Base-by-base conservation (phyloP, 2,888 invertebrate genomes). In the Aelia acuminata region DNA sequence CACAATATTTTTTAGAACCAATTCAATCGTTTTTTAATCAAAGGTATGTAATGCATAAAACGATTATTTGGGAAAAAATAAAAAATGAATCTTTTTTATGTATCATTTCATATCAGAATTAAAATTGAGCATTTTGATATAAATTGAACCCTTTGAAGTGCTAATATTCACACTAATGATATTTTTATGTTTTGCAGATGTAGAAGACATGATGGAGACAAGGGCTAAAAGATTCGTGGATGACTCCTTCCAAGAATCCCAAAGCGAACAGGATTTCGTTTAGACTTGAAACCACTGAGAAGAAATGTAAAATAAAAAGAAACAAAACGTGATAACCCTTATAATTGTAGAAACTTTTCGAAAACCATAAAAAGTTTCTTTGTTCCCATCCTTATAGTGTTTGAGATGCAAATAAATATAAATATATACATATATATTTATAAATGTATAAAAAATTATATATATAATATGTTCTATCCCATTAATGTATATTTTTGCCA, bases 161-260 rank as follows among this genome's bases (percentile, higher is more conserved):
- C 15, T 31, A 84, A 43, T 43, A 43, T 43, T 43, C 10, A 43
- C 10, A 43, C 4, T 43, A 43, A 57, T 26, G 18, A 53, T 10
- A 18, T 20, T 70, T 84, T 87, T 49, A 53, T 87, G 4, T 63
- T 88, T 89, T 87, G 20, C 84, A 89, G 89, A 89, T 63, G 84
- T 89, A 84, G 89, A 89, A 87, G 89, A 89, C 39, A 86, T 89
- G 84, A 88, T 89, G 89, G 89, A 87, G 3, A 87, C 89, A 15
- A 63, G 89, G 88, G 89, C 88, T 39, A 89, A 88, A 85, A 89
- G 89, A 53, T 89, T 53, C 57, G 88, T 88, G 13, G 85, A 75
- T 22, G 89, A 89, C 31, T 31, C 84, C 22, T 43, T 89, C 39
- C 84, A 87, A 70, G 87, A 87, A 11, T 11, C 22, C 31, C 80